These are phyloP conservation scores for Euclidia mi DNA, from an alignment of 2,888 invertebrate species.

Conservation along the genomic window DNA sequence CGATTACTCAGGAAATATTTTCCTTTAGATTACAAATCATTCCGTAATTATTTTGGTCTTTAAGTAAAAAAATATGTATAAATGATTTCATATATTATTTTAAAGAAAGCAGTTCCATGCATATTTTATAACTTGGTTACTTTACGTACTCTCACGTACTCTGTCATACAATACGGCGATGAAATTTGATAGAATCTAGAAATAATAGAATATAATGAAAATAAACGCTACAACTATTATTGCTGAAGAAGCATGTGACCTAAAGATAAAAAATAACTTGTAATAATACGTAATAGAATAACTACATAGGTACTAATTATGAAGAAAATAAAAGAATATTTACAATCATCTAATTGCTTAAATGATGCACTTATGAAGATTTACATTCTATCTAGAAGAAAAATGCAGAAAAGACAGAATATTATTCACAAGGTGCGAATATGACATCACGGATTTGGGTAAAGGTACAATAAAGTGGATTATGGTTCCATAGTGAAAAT, in stretches of 20 bases:
- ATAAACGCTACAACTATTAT: conserved; percentile 34
- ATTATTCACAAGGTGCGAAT: conserved; percentile 89
- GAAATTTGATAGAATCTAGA: conserved; percentile 54
- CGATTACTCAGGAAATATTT: no score
- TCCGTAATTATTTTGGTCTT: neutral
- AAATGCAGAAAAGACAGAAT: conserved; percentile 79
- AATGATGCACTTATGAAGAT: conserved; percentile 48
- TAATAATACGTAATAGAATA: conserved; percentile 33
- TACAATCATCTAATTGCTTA: conserved; percentile 50
- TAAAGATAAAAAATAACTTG: conserved; percentile 27
- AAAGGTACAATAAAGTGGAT: conserved; percentile 68
- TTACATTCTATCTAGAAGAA: conserved; percentile 67
- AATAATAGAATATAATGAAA: conserved; percentile 51
- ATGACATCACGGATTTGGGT: conserved; percentile 75
- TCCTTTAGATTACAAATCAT: conserved; percentile 1
- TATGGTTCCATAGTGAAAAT: conserved; percentile 73
- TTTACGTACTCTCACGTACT: conserved; percentile 46
- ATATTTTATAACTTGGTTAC: conserved; percentile 45
- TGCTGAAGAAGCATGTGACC: conserved; percentile 16
- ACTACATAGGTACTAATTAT: conserved; percentile 56
- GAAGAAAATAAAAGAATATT: conserved; percentile 44
- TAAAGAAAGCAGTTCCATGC: conserved; percentile 42
- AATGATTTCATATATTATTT: conserved; percentile 34
- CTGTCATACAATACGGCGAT: conserved; percentile 39
- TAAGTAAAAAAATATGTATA: neutral